These are phyloP conservation scores for Eutolmus rufibarbis DNA, from an alignment of 2,888 invertebrate species.

Conservation along the genomic window DNA sequence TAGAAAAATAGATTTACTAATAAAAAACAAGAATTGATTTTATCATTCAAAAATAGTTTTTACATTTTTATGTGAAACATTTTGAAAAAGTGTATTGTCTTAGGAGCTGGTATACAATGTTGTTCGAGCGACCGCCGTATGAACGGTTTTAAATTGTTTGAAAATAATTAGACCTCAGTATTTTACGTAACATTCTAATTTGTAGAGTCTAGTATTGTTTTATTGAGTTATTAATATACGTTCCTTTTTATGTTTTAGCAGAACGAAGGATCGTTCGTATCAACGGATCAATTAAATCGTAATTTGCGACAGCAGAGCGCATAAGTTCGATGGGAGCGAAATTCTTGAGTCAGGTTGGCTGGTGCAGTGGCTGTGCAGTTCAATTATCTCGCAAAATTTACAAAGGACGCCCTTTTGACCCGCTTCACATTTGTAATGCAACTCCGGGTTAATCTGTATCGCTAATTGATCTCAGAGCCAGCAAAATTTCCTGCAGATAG, in stretches of 20 bases:
- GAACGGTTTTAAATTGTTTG: no score
- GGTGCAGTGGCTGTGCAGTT: background rate
- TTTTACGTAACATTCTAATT: no score
- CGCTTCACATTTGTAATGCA: slow-evolving; percentile 32
- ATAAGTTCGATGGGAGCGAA: background rate
- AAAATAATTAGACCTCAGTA: no score
- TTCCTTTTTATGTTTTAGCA: background rate
- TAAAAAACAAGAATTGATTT: no score
- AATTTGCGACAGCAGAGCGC: background rate
- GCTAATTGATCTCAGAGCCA: slow-evolving; percentile 29
- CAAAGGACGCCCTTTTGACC: slow-evolving; percentile 37
- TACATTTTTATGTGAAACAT: no score
- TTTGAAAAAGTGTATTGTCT: no score
- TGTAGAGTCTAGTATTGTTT: no score
- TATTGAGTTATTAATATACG: no score
- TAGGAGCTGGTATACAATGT: no score
- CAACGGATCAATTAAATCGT: background rate
- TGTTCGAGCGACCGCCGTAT: no score
- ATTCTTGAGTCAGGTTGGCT: background rate
- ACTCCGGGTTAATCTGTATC: slow-evolving; percentile 36
- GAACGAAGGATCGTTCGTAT: background rate
- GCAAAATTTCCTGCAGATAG: slow-evolving; percentile 1
- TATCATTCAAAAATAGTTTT: no score
- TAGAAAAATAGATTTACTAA: no score
- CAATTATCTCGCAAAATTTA: slow-evolving; percentile 14